Evolutionary conservation across 1,140 invertebrate species (phyloP), one percentile per base, ranked within the genome.

Genomic region (Drosophila varians): DNA sequence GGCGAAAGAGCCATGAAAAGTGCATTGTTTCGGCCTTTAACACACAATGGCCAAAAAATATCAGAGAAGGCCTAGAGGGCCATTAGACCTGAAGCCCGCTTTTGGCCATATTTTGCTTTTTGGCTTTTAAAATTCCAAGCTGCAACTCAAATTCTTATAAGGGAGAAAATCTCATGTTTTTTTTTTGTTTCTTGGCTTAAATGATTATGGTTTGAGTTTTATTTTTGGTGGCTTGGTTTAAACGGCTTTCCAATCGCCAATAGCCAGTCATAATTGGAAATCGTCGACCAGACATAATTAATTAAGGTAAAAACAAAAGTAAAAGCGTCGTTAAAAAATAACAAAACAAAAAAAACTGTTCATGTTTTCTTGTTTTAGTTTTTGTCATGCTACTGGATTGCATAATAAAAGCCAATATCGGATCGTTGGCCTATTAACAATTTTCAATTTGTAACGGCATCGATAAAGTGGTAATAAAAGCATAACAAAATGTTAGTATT

Each of bases 241-340:
- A 74, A 58, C 46, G 49, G 46, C 78, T 80, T 78, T 79, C 71
- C 76, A 70, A 58, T 70, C 52, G 9, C 14, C 16, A 18, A 16
- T 18, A 9, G 53, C 34, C 66, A n/a, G 73, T 49, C 77, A 75
- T 72, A 66, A 66, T 72, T 76, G 60, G 66, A 75, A 79, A 78
- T 52, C 56, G 52, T 18, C 54, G 48, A 48, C 34, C 43, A 43
- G 53, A 45, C 40, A 46, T 80, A 80, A 76, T 80, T 80, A 80
- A 80, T 80, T 31, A 31, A 31, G 2, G 9, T 3, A 4, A 31
- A n/a, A 70, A 74, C 58, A 83, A 83, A 83, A 83, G 74, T 80
- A 80, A 80, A 80, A 80, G 77, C 68, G 56, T 36, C 26, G 62
- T 31, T 57, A 47, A 62, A 47, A 62, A 45, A 51, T 36, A 62